Conservation (phyloP, 2,888 invertebrate species). For the Xylota segnis region DNA sequence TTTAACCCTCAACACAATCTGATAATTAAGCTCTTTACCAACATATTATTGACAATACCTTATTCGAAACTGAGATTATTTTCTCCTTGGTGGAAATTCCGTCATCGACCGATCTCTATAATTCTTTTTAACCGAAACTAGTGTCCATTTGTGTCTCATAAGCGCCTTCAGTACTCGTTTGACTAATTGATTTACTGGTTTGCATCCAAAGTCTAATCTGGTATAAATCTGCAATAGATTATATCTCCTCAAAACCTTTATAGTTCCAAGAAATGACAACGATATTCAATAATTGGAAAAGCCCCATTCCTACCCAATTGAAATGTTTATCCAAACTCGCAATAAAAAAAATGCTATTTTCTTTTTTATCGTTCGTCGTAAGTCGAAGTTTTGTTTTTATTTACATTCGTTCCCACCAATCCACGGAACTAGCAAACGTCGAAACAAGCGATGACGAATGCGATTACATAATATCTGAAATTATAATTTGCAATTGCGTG, state of each 20-base stretch:
- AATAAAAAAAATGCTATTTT: background rate
- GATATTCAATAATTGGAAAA: constrained; percentile 14
- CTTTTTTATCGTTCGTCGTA: constrained; percentile 19
- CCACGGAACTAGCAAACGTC: constrained; percentile 20
- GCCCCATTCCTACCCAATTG: constrained; percentile 2
- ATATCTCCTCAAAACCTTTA: background rate
- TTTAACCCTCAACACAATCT: no score
- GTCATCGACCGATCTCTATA: background rate
- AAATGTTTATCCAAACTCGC: constrained; percentile 19
- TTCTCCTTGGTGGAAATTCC: background rate
- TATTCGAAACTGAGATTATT: background rate
- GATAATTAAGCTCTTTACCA: no score
- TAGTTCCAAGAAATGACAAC: constrained; percentile 22
- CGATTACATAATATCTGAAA: constrained; percentile 55
- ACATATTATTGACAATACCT: no score
- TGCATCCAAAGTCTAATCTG: constrained; percentile 7
- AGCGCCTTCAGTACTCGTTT: background rate
- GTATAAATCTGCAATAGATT: background rate
- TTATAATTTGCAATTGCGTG: constrained; percentile 45
- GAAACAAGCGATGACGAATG: constrained; percentile 62
- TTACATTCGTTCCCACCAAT: constrained; percentile 51
- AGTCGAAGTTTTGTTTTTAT: constrained; percentile 41
- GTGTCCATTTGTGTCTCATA: background rate
- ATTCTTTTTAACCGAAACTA: constrained; percentile 1
- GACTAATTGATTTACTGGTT: constrained; percentile 24